Conservation (phyloP, 2,113 vertebrate species). For the Octodon degus region DNA sequence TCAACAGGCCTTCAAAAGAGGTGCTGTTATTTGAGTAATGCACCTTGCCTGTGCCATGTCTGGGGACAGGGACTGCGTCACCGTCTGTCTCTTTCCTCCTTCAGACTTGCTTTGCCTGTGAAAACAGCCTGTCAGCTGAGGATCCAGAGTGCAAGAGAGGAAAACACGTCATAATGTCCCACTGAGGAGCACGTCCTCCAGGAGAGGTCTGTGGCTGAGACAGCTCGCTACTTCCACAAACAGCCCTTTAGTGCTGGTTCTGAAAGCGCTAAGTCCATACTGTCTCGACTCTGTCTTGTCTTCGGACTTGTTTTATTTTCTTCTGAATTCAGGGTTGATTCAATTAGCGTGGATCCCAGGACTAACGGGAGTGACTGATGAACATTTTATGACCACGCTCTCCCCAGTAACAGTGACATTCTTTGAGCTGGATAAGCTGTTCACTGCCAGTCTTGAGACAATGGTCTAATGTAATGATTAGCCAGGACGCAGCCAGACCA, state of each 20-base stretch:
- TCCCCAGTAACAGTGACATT: neutral
- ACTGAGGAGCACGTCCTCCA: slow-evolving; percentile 1
- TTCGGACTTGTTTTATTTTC: neutral
- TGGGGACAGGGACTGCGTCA: neutral
- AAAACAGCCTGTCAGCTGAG: slow-evolving; percentile 16
- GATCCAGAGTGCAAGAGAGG: neutral
- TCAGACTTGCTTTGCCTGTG: neutral
- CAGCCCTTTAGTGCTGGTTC: neutral
- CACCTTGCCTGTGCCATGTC: neutral
- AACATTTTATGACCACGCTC: neutral
- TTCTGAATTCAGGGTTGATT: neutral
- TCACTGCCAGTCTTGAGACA: neutral
- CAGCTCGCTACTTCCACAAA: neutral
- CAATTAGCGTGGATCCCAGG: neutral
- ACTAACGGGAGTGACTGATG: neutral
- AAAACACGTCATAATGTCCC: neutral
- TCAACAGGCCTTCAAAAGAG: neutral
- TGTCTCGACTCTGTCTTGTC: neutral
- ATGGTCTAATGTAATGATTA: neutral
- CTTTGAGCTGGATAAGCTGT: neutral
- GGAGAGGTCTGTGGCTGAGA: neutral
- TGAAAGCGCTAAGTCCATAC: neutral
- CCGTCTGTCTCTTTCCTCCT: neutral
- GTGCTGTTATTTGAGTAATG: neutral
- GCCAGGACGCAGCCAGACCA: neutral